phyloP scores from a whole-genome alignment of 2,797 vertebrate genomes.

The Syngnathus acus region DNA sequence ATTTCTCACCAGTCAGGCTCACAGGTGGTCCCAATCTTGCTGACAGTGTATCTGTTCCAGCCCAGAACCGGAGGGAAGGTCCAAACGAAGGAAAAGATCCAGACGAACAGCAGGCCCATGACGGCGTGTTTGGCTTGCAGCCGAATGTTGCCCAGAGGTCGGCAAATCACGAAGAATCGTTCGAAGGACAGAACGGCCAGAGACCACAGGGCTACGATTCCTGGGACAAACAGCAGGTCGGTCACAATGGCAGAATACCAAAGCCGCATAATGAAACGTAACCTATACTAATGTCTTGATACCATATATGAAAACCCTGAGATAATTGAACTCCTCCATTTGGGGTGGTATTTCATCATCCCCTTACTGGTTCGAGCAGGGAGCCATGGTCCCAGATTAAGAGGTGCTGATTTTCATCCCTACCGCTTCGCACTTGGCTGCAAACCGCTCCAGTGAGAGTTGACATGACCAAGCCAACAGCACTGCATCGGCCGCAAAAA shows the following conservation, averaged over 20 bases:
- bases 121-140: slow-evolving; percentile 72
- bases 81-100: slow-evolving; percentile 86
- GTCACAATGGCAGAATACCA: neutral
- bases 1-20: slow-evolving; percentile 86
- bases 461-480: too few species aligned
- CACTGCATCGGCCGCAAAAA: too few species aligned
- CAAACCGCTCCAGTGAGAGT: too few species aligned
- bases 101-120: slow-evolving; percentile 79
- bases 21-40: slow-evolving; percentile 89
- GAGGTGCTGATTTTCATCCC: too few species aligned
- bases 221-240: slow-evolving; percentile 51
- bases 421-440: too few species aligned
- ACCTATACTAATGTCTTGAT: too few species aligned
- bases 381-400: too few species aligned
- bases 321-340: too few species aligned
- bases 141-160: slow-evolving; percentile 69
- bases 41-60: slow-evolving; percentile 88
- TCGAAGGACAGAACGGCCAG: slow-evolving; percentile 84
- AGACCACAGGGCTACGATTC: slow-evolving; percentile 88
- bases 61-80: slow-evolving; percentile 82
- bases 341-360: too few species aligned
- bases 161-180: slow-evolving; percentile 80
- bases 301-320: too few species aligned
- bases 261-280: neutral
- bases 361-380: too few species aligned